Base-by-base conservation (phyloP, 2,888 invertebrate genomes). In the Orchestes rusci region DNA sequence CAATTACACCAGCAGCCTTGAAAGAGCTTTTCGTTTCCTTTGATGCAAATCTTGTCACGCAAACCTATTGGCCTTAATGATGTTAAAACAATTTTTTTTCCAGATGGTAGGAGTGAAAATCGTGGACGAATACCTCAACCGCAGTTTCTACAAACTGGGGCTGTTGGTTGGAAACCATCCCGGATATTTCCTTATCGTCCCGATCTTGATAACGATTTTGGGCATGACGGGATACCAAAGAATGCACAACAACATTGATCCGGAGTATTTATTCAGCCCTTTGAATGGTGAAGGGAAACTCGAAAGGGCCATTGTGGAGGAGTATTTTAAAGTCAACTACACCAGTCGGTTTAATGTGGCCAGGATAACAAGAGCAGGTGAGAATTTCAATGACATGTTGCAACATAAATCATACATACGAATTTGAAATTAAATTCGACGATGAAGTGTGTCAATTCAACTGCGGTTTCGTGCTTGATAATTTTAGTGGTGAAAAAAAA, bases 221-320 rank as follows among this genome's bases (percentile, higher is more conserved):
- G 86, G 88, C 68, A 78, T 87, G 67, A 92, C 92, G 16, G 92
- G 92, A 39, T 88, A 85, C 69, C 92, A 92, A 70, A 76, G 79
- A 65, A 76, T 92, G 46, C 73, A 82, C 64, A 91, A 90, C 70
- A 88, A 91, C 71, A 91, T 91, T 71, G 92, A 92, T 68, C 92
- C 92, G 1, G 92, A 92, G 66, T 93, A 92, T 69, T 74, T 93
- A 13, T 93, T 92, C 72, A 89, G 90, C 27, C 93, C 93, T 0
- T 75, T 88, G 53, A 83, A 86, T 59, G 92, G 92, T 1, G 84
- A 84, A 56, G 90, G 88, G 10, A 89, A 89, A 68, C 66, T 73
- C 33, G 92, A 92, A 64, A 74, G 92, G 55, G 77, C 80, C 17
- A 77, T 88, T 39, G 87, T 90, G 10, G 91, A 92, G 62, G 76